Evolutionary conservation across 2,113 vertebrate genomes (phyloP).

Genomic region (Phylloscopus trochiloides): DNA sequence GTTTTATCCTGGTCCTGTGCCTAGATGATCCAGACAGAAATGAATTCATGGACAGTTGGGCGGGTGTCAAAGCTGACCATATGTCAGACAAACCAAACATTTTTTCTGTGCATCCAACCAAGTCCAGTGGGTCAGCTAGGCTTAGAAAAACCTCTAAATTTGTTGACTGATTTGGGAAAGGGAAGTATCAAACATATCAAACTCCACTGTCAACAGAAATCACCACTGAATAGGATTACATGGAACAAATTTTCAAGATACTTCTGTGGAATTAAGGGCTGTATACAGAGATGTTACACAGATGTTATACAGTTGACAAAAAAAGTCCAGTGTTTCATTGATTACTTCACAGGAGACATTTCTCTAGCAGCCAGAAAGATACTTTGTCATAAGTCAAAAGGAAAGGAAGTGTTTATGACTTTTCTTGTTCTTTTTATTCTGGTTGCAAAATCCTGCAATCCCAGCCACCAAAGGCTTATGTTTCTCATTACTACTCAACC

Average conservation of each 20-base stretch:
- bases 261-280: neutral
- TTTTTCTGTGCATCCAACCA: neutral
- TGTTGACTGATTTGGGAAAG: neutral
- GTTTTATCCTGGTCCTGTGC: slow-evolving; percentile 10
- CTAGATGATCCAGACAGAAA: slow-evolving; percentile 18
- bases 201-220: neutral
- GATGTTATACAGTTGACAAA: neutral
- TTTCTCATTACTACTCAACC: neutral
- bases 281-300: neutral
- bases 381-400: neutral
- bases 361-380: neutral
- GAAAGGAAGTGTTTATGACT: neutral
- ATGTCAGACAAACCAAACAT: neutral
- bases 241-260: neutral
- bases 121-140: neutral
- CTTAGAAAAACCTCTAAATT: neutral
- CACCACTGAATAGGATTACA: neutral
- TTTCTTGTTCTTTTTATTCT: neutral
- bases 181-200: neutral
- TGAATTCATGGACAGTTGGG: neutral
- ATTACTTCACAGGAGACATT: neutral
- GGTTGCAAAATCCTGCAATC: neutral
- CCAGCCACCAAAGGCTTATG: neutral
- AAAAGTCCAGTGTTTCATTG: neutral
- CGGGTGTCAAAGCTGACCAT: neutral